Base-by-base conservation (phyloP, 2,888 invertebrate species). In the Caenorhabditis drosophilae region DNA sequence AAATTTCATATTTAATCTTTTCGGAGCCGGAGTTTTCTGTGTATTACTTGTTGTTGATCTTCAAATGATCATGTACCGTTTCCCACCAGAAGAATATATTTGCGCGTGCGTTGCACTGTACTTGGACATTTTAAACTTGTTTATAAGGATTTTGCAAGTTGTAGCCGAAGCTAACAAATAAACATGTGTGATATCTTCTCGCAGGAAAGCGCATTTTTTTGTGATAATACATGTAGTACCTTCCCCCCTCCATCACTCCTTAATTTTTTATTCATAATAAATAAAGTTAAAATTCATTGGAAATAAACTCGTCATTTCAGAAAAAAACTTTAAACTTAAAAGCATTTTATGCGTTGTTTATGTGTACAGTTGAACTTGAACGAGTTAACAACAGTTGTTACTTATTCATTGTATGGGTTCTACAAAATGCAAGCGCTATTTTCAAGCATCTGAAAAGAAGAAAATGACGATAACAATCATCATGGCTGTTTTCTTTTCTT, bases 41-140 rank as follows among this genome's bases (percentile, higher is more conserved):
- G 85, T 91, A 41, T 92, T 92, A 86, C 89, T 92, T 42, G 88
- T 92, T 72, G 90, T 89, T 81, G 93, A 93, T 85, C 91, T 92
- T 0, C 91, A 92, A 84, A 88, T 90, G 86, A 73, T 80, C 45
- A 79, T 80, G 79, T 67, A 78, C 59, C 58, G 70, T 40, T 69
- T 76, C 67, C 70, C 68, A 6, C 89, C 92, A 0, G 92, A 93
- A 84, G 92, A 93, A 82, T 93, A 93, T 85, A 91, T 93, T 76
- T 85, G 91, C 48, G 92, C 91, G 1, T 90, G 92, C 0, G 90
- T 92, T 83, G 91, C 90, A 84, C 86, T 93, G 41, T 93, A 93
- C 84, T 87, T 92, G 86, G 92, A 93, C 81, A 91, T 93, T 60
- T 87, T 93, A 70, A 92, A 92, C 85, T 86, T 92, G 70, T 93